Evolutionary conservation across 1,140 invertebrate species (phyloP).

Genomic region (Drosophila hydei): DNA sequence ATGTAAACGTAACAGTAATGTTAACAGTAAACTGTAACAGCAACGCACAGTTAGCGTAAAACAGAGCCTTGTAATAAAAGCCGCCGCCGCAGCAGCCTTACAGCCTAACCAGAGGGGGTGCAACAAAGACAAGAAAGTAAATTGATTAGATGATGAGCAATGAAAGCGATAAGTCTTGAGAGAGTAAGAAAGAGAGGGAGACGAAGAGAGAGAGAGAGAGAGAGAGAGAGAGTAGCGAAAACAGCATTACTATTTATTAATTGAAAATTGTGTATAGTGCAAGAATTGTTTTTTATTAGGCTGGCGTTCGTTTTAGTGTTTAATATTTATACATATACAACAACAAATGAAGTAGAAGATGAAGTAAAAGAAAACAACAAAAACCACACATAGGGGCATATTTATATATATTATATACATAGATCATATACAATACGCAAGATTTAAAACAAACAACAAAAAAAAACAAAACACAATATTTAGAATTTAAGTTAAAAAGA

Average conservation of each 20-base stretch:
- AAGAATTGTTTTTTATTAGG: conserved; percentile 56
- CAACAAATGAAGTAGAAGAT: conserved; percentile 15
- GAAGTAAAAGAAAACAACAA: conserved; percentile 22
- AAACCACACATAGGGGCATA: conserved; percentile 62
- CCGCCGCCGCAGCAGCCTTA: conserved; percentile 32
- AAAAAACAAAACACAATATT: conserved; percentile 45
- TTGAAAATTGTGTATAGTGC: conserved; percentile 64
- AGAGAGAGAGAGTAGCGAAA: conserved; percentile 49
- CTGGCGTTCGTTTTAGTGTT: conserved; percentile 71
- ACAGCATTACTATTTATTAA: conserved; percentile 82
- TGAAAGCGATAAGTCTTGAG: no score
- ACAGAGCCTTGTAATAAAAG: conserved; percentile 40
- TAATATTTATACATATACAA: conserved; percentile 80
- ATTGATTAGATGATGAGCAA: conserved; percentile 4
- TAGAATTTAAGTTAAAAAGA: conserved; percentile 61
- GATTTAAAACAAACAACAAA: conserved; percentile 34
- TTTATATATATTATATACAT: conserved; percentile 69
- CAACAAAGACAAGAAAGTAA: conserved; percentile 9
- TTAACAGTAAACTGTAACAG: conserved; percentile 9
- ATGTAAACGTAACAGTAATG: conserved; percentile 8
- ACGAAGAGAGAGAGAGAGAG: conserved; percentile 11
- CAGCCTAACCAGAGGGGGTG: conserved; percentile 4
- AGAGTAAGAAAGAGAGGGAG: not conserved
- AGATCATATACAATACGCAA: conserved; percentile 53
- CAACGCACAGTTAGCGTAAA: conserved; percentile 60